Conservation (phyloP, 2,113 vertebrate species). For the Vidua macroura region DNA sequence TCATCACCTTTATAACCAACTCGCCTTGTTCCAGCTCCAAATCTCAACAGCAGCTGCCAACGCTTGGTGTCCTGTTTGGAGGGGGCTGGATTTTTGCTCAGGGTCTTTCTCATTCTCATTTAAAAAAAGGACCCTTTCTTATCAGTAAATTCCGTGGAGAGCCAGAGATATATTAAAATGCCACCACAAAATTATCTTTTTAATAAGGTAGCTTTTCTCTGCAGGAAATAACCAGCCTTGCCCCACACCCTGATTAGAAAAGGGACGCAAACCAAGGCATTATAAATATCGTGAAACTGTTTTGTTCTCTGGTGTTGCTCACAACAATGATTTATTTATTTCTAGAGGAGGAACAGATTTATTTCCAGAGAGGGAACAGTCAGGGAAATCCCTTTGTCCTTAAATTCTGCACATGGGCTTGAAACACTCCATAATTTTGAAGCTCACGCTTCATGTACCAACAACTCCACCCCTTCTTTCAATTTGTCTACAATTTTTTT, state of each 20-base stretch:
- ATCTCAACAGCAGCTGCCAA: not conserved
- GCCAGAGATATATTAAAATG: not conserved
- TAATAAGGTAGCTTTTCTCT: not conserved
- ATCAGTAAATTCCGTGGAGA: not conserved
- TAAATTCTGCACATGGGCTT: not conserved
- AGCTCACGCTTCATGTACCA: not conserved
- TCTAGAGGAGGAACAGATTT: not conserved
- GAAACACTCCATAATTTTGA: not conserved
- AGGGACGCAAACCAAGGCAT: not conserved
- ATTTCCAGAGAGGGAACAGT: not conserved
- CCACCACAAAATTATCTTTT: not conserved
- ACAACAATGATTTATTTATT: conserved; percentile 25
- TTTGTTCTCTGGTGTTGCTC: not conserved
- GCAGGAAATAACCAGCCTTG: not conserved
- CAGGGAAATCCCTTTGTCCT: conserved; percentile 25
- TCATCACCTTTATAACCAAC: not conserved
- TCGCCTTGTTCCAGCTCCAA: not conserved
- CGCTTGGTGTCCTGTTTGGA: accelerated
- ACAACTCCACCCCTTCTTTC: not conserved
- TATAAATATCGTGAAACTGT: not conserved
- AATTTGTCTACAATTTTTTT: not conserved
- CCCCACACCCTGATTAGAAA: not conserved
- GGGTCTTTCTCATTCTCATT: not conserved
- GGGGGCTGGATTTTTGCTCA: not conserved
- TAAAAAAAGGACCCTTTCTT: not conserved